Conservation (phyloP, 1,140 invertebrate species). For the Diabrotica virgifera region DNA sequence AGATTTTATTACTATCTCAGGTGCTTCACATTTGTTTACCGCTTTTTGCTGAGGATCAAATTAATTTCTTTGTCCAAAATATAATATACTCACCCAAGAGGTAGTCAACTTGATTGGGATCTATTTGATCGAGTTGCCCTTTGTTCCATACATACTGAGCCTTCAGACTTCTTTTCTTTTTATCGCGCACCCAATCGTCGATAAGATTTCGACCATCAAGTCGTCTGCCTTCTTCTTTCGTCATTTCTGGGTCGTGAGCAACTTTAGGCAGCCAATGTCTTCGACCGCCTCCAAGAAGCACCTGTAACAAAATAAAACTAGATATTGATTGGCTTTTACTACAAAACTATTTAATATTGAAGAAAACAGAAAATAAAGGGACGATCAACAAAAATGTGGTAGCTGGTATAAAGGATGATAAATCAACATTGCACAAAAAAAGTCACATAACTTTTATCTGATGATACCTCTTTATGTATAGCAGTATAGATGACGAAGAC, state of each 20-base stretch:
- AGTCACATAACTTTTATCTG: no score
- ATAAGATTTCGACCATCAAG: slow-evolving; percentile 62
- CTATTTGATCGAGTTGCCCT: slow-evolving; percentile 59
- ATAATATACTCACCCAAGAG: slow-evolving; percentile 59
- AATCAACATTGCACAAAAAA: no score
- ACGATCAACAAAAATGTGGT: no score
- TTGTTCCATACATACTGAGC: slow-evolving; percentile 65
- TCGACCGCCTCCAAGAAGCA: slow-evolving; percentile 71
- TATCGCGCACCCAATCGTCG: slow-evolving; percentile 63
- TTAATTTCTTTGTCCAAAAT: no score
- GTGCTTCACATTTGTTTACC: background rate
- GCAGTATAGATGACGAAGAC: no score
- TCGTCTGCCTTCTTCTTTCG: slow-evolving; percentile 64
- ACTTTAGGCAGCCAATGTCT: slow-evolving; percentile 66
- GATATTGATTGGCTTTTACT: no score
- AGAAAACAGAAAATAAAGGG: no score
- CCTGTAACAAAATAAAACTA: slow-evolving; percentile 45
- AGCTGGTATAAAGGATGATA: no score
- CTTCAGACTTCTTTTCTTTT: slow-evolving; percentile 51
- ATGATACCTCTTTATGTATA: no score
- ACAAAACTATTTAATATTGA: no score
- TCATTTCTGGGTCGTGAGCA: slow-evolving; percentile 55
- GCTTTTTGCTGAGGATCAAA: background rate
- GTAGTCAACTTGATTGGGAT: slow-evolving; percentile 63
- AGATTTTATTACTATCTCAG: no score